phyloP scores from a whole-genome alignment of 2,797 vertebrate genomes.

The Champsocephalus gunnari region DNA sequence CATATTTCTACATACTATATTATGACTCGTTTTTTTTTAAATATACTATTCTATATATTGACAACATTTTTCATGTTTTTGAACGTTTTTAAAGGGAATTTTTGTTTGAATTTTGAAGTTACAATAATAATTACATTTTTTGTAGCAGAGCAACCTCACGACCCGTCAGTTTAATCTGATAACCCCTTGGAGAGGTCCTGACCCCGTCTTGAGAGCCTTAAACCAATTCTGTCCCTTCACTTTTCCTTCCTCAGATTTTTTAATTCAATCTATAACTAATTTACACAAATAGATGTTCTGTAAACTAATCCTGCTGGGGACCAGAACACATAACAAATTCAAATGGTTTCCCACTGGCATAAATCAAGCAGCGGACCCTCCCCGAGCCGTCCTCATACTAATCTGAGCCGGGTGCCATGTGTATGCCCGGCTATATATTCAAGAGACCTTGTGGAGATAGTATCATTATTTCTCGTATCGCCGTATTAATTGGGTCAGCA shows the following conservation, averaged over 20 bases:
- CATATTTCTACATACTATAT: too few species aligned
- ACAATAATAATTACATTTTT: background rate
- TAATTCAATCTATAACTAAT: slow-evolving; percentile 48
- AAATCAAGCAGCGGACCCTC: slow-evolving; percentile 56
- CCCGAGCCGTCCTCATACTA: slow-evolving; percentile 42
- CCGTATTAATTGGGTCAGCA: slow-evolving; percentile 81
- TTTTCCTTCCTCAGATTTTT: slow-evolving; percentile 35
- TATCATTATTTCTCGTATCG: slow-evolving; percentile 77
- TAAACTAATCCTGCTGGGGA: slow-evolving; percentile 52
- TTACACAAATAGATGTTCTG: slow-evolving; percentile 40
- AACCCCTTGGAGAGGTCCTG: slow-evolving; percentile 5
- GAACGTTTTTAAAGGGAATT: too few species aligned
- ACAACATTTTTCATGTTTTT: too few species aligned
- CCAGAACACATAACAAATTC: slow-evolving; percentile 51
- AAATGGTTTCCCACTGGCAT: slow-evolving; percentile 60
- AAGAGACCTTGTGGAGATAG: slow-evolving; percentile 72
- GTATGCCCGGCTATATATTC: slow-evolving; percentile 55
- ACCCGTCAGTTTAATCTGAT: slow-evolving; percentile 6
- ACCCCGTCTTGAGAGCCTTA: background rate
- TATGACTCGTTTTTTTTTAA: too few species aligned
- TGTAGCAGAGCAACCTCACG: background rate
- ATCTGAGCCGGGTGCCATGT: slow-evolving; percentile 56
- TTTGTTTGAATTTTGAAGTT: too few species aligned
- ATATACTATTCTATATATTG: background rate
- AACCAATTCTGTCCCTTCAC: slow-evolving; percentile 18